Evolutionary conservation across 1,140 invertebrate species (phyloP), one percentile per base, ranked within the genome.

Genomic region (Listronotus oregonensis): DNA sequence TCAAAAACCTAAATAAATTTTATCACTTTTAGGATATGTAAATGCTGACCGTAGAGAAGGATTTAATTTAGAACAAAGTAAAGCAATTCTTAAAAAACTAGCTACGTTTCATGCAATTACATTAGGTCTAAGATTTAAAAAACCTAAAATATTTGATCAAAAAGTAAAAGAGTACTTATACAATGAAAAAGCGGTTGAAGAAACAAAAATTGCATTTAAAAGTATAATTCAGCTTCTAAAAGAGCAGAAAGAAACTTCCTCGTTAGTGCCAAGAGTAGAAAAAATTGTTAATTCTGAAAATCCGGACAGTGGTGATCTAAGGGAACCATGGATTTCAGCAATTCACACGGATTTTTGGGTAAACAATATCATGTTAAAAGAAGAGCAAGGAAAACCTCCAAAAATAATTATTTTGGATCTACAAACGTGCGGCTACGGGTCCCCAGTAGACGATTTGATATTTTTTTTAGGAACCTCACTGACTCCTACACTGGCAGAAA

Each of bases 261-360:
- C 12, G 9, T 14, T 40, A 12, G 14, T 54, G 5, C 27, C 51
- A 7, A 54, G 17, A 37, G 21, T 37, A 32, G 34, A 18, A 14
- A 12, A 49, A 12, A 12, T 4, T 32, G 4, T 59, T 21, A 47
- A 27, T 15, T 37, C 7, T 27, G 21, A 27, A 27, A 27, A 27
- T 27, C 2, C 1, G 1, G 1, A 27, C 21, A 27, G 21, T 27
- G 5, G 21, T 27, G 21, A 27, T 14, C 3, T 15, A 32, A 57
- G 67, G 0, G 78, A 80, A 55, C 77, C 77, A 0, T 85, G 80
- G 75, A 78, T 79, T 0, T 80, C 80, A 0, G 79, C 82, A 11
- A 71, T 80, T 2, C 86, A 87, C 47, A 73, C 78, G 0, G 86
- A 87, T 72, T 78, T 86, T 18, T 87, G 85, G 85, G 75, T 80